Evolutionary conservation across 1,140 invertebrate species (phyloP).

Genomic region (Sarcophaga peregrina): DNA sequence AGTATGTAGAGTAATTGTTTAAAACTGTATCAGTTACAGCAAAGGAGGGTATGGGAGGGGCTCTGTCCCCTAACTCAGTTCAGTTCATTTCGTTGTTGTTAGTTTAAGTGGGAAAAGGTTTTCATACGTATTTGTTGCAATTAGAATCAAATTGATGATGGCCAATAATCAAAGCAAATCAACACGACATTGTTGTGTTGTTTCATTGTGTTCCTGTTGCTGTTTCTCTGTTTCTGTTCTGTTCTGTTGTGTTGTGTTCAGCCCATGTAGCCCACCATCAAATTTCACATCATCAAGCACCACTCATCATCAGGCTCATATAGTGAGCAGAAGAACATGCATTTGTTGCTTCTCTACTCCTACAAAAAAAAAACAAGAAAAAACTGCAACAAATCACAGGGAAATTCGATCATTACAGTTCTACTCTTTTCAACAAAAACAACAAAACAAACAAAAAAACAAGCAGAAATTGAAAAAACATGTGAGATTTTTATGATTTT

Average conservation of each 20-base stretch:
- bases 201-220: neutral
- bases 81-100: neutral
- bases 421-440: neutral
- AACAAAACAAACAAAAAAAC: too few species aligned
- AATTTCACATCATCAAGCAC: too few species aligned
- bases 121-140: conserved; percentile 49
- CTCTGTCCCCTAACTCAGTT: too few species aligned
- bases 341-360: neutral
- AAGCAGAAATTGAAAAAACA: neutral
- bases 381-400: neutral
- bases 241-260: too few species aligned
- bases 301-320: neutral
- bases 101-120: conserved; percentile 34
- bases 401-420: neutral
- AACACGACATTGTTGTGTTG: conserved; percentile 33
- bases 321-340: neutral
- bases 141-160: conserved; percentile 62
- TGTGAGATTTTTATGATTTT: neutral
- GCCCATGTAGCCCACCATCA: neutral
- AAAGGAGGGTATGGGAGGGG: too few species aligned
- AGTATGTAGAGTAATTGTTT: conserved; percentile 25
- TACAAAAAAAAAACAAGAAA: neutral
- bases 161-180: conserved; percentile 39
- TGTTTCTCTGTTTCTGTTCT: neutral
- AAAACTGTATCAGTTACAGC: neutral